Conservation (phyloP, 2,113 vertebrate genomes). For the Aspidoscelis tigris region DNA sequence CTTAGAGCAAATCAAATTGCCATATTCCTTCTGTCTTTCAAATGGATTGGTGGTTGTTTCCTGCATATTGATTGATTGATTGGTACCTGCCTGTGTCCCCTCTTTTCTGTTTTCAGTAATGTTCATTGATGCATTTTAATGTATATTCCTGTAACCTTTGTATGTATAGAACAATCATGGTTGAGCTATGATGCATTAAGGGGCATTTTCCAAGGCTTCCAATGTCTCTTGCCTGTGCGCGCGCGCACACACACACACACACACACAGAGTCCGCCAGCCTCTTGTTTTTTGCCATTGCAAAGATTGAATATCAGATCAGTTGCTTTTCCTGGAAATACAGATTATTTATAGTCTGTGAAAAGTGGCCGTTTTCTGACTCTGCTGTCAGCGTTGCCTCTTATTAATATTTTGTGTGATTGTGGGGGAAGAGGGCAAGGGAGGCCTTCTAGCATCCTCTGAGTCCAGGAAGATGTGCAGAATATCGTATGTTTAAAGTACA, state of each 20-base stretch:
- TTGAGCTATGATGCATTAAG: slow-evolving; percentile 51
- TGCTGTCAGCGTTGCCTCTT: no score
- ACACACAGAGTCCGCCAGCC: neutral
- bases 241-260: neutral
- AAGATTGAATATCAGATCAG: neutral
- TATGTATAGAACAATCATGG: slow-evolving; percentile 64
- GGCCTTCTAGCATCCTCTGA: no score
- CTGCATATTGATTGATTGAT: slow-evolving; percentile 75
- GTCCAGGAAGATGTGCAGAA: neutral
- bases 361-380: neutral
- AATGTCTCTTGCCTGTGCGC: neutral
- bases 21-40: slow-evolving; percentile 61
- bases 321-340: slow-evolving; percentile 18
- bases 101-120: slow-evolving; percentile 65
- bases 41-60: slow-evolving; percentile 64
- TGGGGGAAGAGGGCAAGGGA: neutral
- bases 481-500: neutral
- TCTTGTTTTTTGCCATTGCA: neutral
- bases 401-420: neutral
- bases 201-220: neutral
- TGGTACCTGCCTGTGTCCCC: slow-evolving; percentile 66
- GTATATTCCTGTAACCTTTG: slow-evolving; percentile 76
- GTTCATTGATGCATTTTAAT: slow-evolving; percentile 77
- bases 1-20: slow-evolving; percentile 66
- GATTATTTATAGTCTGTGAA: neutral